Evolutionary conservation across 2,797 vertebrate species (phyloP).

Genomic region (Limnodromus scolopaceus): DNA sequence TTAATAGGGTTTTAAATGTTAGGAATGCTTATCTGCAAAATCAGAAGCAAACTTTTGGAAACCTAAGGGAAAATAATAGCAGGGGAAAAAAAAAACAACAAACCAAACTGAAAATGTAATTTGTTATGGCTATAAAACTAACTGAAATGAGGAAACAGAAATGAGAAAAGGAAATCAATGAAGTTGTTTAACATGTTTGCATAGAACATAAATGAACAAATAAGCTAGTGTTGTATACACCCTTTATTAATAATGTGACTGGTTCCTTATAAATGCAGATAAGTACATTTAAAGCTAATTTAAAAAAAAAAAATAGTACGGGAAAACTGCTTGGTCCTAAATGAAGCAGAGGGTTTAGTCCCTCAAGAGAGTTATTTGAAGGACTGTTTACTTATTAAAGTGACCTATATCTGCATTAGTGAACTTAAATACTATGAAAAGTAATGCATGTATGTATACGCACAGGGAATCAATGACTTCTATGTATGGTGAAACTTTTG

Average conservation of each 20-base stretch:
- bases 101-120: slow-evolving; percentile 19
- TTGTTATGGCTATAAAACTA: slow-evolving; percentile 10
- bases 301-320: neutral
- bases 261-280: neutral
- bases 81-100: neutral
- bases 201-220: neutral
- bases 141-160: slow-evolving; percentile 25
- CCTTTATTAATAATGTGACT: neutral
- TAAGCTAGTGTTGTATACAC: neutral
- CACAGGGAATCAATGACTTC: neutral
- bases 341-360: neutral
- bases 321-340: neutral
- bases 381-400: neutral
- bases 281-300: neutral
- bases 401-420: neutral
- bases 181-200: neutral
- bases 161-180: neutral
- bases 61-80: neutral
- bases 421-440: neutral
- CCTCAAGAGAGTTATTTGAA: neutral
- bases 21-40: slow-evolving; percentile 27
- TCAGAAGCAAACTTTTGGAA: slow-evolving; percentile 8
- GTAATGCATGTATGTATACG: neutral
- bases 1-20: neutral
- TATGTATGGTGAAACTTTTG: neutral